A percentile compares a stretch with the other conserved stretches of the same genome.
Conservation (phyloP, 1,140 invertebrate genomes). For the Drosophila punjabiensis region DNA sequence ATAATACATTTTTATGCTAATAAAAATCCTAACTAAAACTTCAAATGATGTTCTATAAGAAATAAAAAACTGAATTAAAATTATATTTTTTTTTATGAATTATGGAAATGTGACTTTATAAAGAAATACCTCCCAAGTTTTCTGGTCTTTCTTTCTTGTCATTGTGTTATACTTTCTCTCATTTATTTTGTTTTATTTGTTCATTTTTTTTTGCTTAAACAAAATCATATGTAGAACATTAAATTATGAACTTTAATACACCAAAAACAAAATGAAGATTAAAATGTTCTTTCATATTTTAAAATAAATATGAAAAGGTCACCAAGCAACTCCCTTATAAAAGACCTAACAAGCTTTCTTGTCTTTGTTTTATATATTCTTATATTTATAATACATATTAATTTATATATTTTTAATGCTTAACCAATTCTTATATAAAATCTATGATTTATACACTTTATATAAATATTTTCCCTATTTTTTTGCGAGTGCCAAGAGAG, state of each 20-base stretch:
- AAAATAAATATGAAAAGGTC: not conserved
- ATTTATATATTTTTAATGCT: not conserved
- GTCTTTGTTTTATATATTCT: not conserved
- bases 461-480: not conserved
- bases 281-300: not conserved
- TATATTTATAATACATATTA: not conserved
- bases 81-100: no score
- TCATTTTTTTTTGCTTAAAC: no score
- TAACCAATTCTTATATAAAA: not conserved
- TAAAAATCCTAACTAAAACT: not conserved
- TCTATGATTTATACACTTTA: not conserved
- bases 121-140: no score
- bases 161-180: no score
- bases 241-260: no score
- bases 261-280: not conserved
- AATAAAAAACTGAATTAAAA: no score
- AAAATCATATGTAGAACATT: no score
- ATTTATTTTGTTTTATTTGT: no score
- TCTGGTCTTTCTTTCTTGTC: no score
- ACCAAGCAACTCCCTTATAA: not conserved
- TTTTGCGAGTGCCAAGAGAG: conserved; percentile 9
- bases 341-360: not conserved
- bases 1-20: no score
- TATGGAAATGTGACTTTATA: no score
- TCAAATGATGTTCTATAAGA: not conserved